Conservation (phyloP, 1,140 invertebrate species). For the Protaetia brevitarsis region DNA sequence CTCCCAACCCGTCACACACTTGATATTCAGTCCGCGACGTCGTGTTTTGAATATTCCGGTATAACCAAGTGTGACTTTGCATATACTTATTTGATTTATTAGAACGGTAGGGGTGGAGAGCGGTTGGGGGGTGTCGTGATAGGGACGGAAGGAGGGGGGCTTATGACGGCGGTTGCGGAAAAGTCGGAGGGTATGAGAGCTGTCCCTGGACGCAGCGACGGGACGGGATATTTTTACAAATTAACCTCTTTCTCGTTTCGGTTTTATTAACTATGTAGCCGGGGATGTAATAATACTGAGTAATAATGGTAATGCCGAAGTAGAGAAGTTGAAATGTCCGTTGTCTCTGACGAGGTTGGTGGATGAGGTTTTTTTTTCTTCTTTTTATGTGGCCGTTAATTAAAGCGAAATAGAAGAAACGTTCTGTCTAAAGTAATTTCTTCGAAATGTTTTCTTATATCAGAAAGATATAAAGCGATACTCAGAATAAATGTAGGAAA, state of each 20-base stretch:
- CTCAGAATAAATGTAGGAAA: too few relatives aligned
- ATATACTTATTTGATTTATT: conserved; percentile 46
- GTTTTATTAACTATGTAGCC: conserved; percentile 16
- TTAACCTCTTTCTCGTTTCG: conserved; percentile 11
- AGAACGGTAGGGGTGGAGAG: conserved; percentile 26
- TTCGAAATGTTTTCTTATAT: too few relatives aligned
- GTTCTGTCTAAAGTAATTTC: too few relatives aligned
- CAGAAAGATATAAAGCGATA: too few relatives aligned
- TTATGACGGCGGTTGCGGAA: not conserved
- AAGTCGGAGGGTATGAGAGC: too few relatives aligned
- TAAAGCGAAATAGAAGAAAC: too few relatives aligned
- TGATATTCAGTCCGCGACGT: conserved; percentile 42
- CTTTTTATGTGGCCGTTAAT: too few relatives aligned
- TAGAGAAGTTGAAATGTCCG: too few relatives aligned
- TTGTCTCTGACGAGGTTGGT: too few relatives aligned
- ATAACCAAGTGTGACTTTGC: conserved; percentile 40
- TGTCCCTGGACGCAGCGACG: not conserved
- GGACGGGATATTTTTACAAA: conserved; percentile 16
- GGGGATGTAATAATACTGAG: not conserved
- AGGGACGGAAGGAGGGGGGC: not conserved
- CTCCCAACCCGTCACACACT: conserved; percentile 35
- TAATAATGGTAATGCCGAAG: not conserved
- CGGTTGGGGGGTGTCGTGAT: not conserved
- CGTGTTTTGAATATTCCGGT: conserved; percentile 39
- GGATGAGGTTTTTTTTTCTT: too few relatives aligned